A percentile compares a stretch with the other conserved stretches of the same genome.
These are phyloP conservation scores for Sebastes matsubarae DNA, from an alignment of 2,797 vertebrate genomes.

Conservation along the genomic window DNA sequence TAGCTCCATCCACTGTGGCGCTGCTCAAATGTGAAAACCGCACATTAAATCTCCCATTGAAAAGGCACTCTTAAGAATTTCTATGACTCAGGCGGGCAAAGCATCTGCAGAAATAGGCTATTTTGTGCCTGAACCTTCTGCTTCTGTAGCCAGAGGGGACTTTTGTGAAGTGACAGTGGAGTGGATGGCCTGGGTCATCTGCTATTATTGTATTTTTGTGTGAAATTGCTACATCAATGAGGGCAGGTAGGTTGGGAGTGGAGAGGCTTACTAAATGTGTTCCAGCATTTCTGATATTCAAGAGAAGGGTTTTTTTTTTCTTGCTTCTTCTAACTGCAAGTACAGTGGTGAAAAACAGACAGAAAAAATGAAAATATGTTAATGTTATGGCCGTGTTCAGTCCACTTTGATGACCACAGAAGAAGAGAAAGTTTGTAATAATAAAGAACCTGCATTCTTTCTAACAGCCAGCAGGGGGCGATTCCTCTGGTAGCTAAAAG, in stretches of 20 bases:
- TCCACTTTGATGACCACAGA: not conserved
- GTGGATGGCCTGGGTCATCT: conserved; percentile 51
- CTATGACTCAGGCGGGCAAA: conserved; percentile 19
- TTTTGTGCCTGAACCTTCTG: conserved; percentile 21
- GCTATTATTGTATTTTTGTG: conserved; percentile 59
- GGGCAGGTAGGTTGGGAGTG: conserved; percentile 41
- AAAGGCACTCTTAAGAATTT: conserved; percentile 28
- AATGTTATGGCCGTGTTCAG: not conserved
- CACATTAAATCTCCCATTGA: conserved; percentile 29
- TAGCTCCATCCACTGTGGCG: not conserved
- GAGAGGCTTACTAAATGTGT: conserved; percentile 41
- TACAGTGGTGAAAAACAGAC: conserved; percentile 1
- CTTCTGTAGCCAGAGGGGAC: conserved; percentile 39
- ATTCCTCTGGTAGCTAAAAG: too few relatives aligned
- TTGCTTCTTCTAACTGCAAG: not conserved
- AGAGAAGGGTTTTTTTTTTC: not conserved
- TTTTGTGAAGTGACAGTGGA: conserved; percentile 55
- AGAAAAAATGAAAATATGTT: not conserved
- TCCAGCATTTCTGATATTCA: conserved; percentile 32
- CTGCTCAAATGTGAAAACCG: conserved; percentile 17
- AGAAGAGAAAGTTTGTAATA: not conserved
- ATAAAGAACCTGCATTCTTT: not conserved
- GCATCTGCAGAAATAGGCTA: conserved; percentile 44
- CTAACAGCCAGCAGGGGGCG: too few relatives aligned
- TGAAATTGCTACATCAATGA: conserved; percentile 63